Base-by-base conservation (phyloP, 2,797 vertebrate species). In the Danio aesculapii region DNA sequence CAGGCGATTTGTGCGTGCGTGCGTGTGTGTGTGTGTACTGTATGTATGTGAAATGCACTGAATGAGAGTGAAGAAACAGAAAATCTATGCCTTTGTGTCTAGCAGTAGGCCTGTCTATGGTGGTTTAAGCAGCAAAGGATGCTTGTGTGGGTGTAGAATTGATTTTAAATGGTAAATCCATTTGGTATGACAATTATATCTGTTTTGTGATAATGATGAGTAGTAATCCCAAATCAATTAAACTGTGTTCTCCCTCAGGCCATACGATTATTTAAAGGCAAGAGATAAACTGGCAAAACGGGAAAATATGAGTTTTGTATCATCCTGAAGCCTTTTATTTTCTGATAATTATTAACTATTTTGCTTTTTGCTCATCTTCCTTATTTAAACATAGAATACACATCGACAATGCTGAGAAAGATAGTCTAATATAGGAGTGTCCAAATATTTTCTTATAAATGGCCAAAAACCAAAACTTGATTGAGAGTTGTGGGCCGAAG, bases 161-260 rank as follows among this genome's bases (percentile, higher is more conserved):
- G 80, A 59, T 74, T 79, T 17, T 75, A 49, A 70, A 75, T 21
- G 41, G 59, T 17, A 77, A 61, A 81, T 44, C n/a, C 21, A 19
- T 71, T 61, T 69, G 59, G 47, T 55, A 50, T 63, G 53, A 68
- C 78, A 81, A n/a, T 75, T 46, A 57, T 69, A 61, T 73, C 78
- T 59, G 47, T 53, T 21, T 55, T 78, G 55, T 57, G 61, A 81
- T 71, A 53, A 71, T 71, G 50, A 55, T 17, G 52, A 75, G 52
- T 71, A 52, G 74, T 77, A 55, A 77, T 69, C 77, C 63, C 8
- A 74, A 82, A 75, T 77, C 77, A 52, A 82, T 84, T 71, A 77
- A 75, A 68, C 49, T 77, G 41, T 64, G 58, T 53, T 75, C 74
- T 76, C 50, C 79, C 79, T 61, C 41, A n/a, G 52, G 46, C 41